Evolutionary conservation across 1,140 invertebrate species (phyloP).

Genomic region (Scaptomyza montana): DNA sequence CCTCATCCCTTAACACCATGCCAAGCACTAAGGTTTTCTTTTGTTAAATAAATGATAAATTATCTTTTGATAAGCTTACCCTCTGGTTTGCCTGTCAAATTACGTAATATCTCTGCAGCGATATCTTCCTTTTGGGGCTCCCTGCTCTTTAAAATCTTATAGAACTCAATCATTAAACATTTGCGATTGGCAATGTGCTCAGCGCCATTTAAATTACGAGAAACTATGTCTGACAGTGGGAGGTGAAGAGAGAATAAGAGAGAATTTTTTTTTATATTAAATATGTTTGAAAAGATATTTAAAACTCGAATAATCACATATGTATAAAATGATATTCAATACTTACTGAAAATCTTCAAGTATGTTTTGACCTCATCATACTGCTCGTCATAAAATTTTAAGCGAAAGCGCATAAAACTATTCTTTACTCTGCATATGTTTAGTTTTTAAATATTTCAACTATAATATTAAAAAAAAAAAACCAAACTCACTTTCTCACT

Average conservation of each 20-base stretch:
- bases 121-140: constrained; percentile 30
- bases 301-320: too few relatives aligned
- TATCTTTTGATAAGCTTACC: constrained; percentile 31
- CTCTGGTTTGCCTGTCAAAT: constrained; percentile 64
- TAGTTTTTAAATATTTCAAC: not conserved
- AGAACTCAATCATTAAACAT: constrained; percentile 62
- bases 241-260: not conserved
- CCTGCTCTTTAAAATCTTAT: constrained; percentile 48
- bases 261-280: not conserved
- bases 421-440: constrained; percentile 53
- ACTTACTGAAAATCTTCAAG: constrained; percentile 64
- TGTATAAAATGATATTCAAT: not conserved
- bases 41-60: not conserved
- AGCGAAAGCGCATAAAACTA: constrained; percentile 59
- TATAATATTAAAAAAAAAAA: too few relatives aligned
- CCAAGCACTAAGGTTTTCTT: constrained; percentile 41
- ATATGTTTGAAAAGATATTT: too few relatives aligned
- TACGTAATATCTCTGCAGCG: constrained; percentile 58
- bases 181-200: constrained; percentile 51
- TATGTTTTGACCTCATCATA: constrained; percentile 53
- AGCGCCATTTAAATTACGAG: constrained; percentile 62
- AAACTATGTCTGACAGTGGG: constrained; percentile 54
- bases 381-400: constrained; percentile 44
- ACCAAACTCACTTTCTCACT: constrained; percentile 61
- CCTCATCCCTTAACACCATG: constrained; percentile 42